These are phyloP conservation scores for Leptopilina clavipes DNA, from an alignment of 1,140 invertebrate species.

Conservation along the genomic window DNA sequence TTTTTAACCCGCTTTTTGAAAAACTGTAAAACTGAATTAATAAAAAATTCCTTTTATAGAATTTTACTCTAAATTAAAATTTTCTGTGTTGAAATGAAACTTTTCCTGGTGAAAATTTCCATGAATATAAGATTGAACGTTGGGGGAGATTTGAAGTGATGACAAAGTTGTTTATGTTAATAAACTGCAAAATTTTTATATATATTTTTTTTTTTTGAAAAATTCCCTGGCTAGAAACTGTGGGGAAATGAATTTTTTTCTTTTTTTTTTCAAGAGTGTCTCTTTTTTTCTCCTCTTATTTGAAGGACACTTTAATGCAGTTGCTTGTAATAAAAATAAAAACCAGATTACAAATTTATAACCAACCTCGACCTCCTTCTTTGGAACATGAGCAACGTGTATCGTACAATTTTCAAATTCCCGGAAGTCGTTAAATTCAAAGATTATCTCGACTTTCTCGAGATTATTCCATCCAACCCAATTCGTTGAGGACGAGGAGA, in stretches of 20 bases:
- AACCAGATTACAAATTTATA: conserved; percentile 30
- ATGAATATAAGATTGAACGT: not conserved
- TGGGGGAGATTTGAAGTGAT: not conserved
- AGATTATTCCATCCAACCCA: conserved; percentile 94
- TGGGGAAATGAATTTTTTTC: not conserved
- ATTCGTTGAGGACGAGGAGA: conserved; percentile 51
- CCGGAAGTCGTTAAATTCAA: conserved; percentile 85
- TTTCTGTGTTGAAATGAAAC: too few relatives aligned
- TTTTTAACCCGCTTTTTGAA: too few relatives aligned
- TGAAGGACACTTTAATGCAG: conserved; percentile 1
- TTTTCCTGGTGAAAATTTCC: not conserved
- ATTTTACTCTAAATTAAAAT: too few relatives aligned
- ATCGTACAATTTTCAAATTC: conserved; percentile 87
- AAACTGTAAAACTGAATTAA: too few relatives aligned
- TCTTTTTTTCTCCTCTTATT: not conserved
- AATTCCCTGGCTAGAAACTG: not conserved
- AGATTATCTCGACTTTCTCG: conserved; percentile 80
- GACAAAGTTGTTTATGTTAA: not conserved
- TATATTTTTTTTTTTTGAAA: not conserved
- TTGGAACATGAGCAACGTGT: conserved; percentile 85
- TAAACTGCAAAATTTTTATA: not conserved
- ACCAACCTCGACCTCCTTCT: conserved; percentile 82
- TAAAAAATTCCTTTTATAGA: too few relatives aligned
- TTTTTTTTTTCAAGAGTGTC: not conserved
- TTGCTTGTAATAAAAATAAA: conserved; percentile 11